phyloP scores from a whole-genome alignment of 2,888 invertebrate genomes.

The Pheosia tremula region DNA sequence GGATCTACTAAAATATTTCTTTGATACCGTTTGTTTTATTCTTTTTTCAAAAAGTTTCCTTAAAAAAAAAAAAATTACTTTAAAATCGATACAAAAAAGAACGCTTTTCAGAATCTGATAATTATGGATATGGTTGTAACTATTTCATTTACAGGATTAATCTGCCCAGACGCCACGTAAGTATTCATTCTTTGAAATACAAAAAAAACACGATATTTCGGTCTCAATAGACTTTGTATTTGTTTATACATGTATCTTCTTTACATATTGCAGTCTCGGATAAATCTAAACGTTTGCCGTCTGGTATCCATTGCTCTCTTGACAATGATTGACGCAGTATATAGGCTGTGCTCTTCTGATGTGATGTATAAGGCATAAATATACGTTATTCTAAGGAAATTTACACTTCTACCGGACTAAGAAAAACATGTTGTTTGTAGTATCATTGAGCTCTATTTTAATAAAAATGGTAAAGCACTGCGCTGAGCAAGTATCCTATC shows the following conservation, averaged over 20 bases:
- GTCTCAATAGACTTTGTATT: background rate
- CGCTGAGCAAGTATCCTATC: too few species aligned
- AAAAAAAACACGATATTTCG: background rate
- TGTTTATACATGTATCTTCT: conserved; percentile 5
- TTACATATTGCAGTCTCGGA: conserved; percentile 3
- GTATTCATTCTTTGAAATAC: conserved; percentile 3
- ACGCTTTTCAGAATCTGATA: too few species aligned
- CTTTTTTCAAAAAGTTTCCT: too few species aligned
- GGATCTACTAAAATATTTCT: too few species aligned
- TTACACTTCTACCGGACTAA: conserved; percentile 4
- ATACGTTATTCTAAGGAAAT: background rate
- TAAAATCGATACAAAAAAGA: too few species aligned
- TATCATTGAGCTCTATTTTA: too few species aligned
- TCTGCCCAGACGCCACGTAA: background rate
- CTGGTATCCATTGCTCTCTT: conserved; percentile 5
- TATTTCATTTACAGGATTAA: background rate
- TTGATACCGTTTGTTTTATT: too few species aligned
- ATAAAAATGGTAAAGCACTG: too few species aligned
- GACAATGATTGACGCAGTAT: conserved; percentile 8
- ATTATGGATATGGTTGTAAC: too few species aligned
- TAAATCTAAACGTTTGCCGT: conserved; percentile 1
- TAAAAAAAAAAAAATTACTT: too few species aligned
- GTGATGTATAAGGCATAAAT: background rate
- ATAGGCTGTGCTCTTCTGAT: background rate
- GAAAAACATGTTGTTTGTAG: too few species aligned